Evolutionary conservation across 1,140 invertebrate genomes (phyloP), one percentile per base, ranked within the genome.

Genomic region (Octopus bimaculoides): DNA sequence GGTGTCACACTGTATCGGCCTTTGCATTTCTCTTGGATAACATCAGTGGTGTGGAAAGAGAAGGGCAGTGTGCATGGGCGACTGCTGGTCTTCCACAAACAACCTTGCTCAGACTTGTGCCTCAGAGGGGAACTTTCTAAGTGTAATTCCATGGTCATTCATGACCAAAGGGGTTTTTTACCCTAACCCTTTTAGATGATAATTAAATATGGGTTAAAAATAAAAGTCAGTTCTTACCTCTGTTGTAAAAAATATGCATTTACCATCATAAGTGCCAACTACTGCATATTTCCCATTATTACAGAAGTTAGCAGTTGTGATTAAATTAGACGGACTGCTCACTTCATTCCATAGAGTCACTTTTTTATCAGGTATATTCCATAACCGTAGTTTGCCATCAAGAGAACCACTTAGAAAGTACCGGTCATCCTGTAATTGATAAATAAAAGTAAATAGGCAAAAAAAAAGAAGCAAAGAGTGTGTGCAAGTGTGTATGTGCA

Each of bases 301-400:
- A 87, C 97, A 98, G 90, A 99, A 99, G 89, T 98, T 98, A 0
- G 97, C 97, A 0, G 98, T 96, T 0, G 98, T 99, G 87, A 99
- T 99, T 5, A 99, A 92, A 88, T 98, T 98, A 4, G 85, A 84
- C 12, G 80, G 79, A 9, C 85, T 86, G 5, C 80, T 84, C 0
- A 99, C 94, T 91, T 99, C 97, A 90, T 97, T 99, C 97, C 97
- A 99, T 5, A 99, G 93, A 0, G 97, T 96, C 17, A 91, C 96
- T 90, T 99, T 99, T 88, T 99, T 99, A 87, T 99, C 97, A 0
- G 97, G 97, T 87, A 99, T 99, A 89, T 99, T 98, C 98, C 98
- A 99, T 0, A 99, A 89, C 8, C 98, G 92, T n/a, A 99, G 91
- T 90, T 99, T 98, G 17, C 97, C 97, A 91, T 99, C 97, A 10